These are phyloP conservation scores for Spodoptera litura DNA, from an alignment of 1,140 invertebrate genomes.

Conservation along the genomic window DNA sequence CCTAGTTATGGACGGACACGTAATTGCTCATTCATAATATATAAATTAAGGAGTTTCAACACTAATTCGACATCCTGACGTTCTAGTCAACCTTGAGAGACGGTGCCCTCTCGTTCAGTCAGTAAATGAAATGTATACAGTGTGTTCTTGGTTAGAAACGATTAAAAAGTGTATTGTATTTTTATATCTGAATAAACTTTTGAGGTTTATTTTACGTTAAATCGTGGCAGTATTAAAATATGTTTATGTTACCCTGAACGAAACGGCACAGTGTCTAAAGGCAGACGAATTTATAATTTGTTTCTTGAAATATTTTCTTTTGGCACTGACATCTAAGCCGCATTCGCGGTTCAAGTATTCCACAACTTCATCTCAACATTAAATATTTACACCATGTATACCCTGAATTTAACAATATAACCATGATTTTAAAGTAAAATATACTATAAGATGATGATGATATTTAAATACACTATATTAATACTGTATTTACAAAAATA, in stretches of 20 bases:
- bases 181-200: neutral
- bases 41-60: constrained; percentile 53
- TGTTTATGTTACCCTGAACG: neutral
- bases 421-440: constrained; percentile 55
- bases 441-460: constrained; percentile 50
- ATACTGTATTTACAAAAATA: constrained; percentile 72
- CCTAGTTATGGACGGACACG: constrained; percentile 67
- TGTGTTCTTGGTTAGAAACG: constrained; percentile 1
- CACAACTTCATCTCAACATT: constrained; percentile 45
- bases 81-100: neutral
- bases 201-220: no score
- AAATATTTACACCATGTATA: constrained; percentile 58
- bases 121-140: neutral
- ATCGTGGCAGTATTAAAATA: no score
- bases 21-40: constrained; percentile 62
- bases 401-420: constrained; percentile 63
- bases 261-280: constrained; percentile 30
- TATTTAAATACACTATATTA: constrained; percentile 61
- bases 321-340: constrained; percentile 56
- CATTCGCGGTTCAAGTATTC: constrained; percentile 25
- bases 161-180: neutral
- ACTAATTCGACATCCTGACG: constrained; percentile 52
- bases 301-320: constrained; percentile 47
- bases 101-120: constrained; percentile 15
- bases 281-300: constrained; percentile 25